Base-by-base conservation (phyloP, 2,797 vertebrate species). In the Melanogrammus aeglefinus region DNA sequence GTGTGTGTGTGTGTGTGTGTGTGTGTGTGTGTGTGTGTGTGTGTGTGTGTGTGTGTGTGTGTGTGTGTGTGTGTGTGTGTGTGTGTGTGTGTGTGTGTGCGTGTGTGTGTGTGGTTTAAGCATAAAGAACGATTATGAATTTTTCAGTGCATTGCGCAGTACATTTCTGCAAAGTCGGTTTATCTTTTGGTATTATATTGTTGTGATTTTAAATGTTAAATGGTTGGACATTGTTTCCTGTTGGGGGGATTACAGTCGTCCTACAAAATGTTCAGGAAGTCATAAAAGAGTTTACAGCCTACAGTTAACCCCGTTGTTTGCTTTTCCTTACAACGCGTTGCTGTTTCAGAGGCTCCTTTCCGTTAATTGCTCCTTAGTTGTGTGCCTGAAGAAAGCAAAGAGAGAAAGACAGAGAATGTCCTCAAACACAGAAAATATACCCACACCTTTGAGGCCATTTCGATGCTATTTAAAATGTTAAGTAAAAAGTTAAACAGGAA, bases 281-380 rank as follows among this genome's bases (percentile, higher is more conserved):
- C 72, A 86, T 82, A 78, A 80, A 86, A 69, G 63, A 79, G 83
- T 81, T 81, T 79, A 75, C 35, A 81, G 87, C 84, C 85, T 81
- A 83, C 85, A 85, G 82, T 87, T 79, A 76, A 76, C 79, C 77
- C 86, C 81, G 75, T 76, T 89, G 84, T 84, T 91, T 88, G 85
- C 76, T 85, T 86, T 82, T 76, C 83, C 81, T 84, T 75, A 78
- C 87, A 86, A 88, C 83, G 83, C 77, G 85, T 83, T 80, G 82
- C 74, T 81, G 76, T 75, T 86, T 84, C 79, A 85, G 80, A 89
- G 88, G 6, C 13, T 72, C 29, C 82, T 16, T 88, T 83, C 72
- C 84, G 86, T 86, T 80, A 77, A 70, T 80, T 73, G 85, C 80
- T 85, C 84, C 80, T 81, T 78, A 73, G 44, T 51, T 29, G 73